Percentiles rank a stretch among this genome's conserved stretches.
These are phyloP conservation scores for Athripsodes cinereus DNA, from an alignment of 2,888 invertebrate species.

Conservation along the genomic window DNA sequence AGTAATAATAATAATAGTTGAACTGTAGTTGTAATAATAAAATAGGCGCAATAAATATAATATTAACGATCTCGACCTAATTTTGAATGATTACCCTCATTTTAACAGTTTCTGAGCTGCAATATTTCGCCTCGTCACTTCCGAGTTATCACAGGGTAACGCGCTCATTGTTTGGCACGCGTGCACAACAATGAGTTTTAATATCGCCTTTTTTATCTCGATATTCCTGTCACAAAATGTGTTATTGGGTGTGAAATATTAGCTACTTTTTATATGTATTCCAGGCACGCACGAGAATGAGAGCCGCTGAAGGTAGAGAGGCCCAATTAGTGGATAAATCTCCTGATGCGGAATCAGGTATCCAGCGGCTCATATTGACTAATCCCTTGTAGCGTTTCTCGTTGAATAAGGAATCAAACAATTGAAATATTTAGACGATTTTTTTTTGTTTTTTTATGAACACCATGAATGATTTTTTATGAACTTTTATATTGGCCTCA, in stretches of 20 bases:
- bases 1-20: neutral
- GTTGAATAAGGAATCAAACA: too few relatives aligned
- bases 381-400: too few relatives aligned
- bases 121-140: neutral
- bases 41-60: neutral
- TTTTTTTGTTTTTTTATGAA: too few relatives aligned
- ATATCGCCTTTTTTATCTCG: neutral
- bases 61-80: neutral
- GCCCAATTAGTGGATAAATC: neutral
- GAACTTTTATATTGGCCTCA: too few relatives aligned
- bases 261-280: neutral
- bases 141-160: neutral
- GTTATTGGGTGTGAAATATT: conserved; percentile 4
- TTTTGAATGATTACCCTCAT: neutral
- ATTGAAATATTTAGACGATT: too few relatives aligned
- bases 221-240: neutral
- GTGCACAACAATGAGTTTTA: neutral
- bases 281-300: neutral
- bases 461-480: too few relatives aligned
- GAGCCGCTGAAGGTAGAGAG: neutral
- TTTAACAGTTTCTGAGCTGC: neutral
- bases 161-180: neutral
- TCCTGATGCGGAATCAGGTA: too few relatives aligned
- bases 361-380: too few relatives aligned
- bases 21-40: too few relatives aligned